Evolutionary conservation across 2,888 invertebrate species (phyloP).

Genomic region (Campoplex capitator): DNA sequence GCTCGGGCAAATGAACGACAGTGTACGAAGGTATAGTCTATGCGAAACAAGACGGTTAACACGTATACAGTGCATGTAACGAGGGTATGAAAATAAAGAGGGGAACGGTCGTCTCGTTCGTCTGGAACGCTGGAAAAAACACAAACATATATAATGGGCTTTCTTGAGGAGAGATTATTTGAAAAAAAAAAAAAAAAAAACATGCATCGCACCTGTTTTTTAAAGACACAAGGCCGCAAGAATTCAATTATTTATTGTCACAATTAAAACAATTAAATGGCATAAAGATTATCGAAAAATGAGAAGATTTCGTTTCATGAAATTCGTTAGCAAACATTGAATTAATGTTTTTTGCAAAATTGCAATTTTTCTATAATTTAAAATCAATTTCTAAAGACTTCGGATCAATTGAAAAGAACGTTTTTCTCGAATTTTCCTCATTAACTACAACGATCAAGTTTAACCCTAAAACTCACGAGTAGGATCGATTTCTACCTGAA

Average conservation of each 20-base stretch:
- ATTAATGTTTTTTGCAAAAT: neutral
- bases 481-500: too few species aligned
- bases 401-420: neutral
- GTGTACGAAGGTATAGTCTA: slow-evolving; percentile 44
- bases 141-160: neutral
- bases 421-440: neutral
- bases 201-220: neutral
- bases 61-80: slow-evolving; percentile 33
- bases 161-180: slow-evolving; percentile 7
- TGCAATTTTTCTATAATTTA: neutral
- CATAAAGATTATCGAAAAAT: neutral
- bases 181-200: slow-evolving; percentile 1
- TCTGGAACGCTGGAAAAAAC: slow-evolving; percentile 44
- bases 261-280: neutral
- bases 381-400: neutral
- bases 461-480: too few species aligned
- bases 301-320: neutral
- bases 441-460: too few species aligned
- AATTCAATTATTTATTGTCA: neutral
- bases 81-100: slow-evolving; percentile 58
- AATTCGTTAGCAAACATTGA: neutral
- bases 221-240: neutral
- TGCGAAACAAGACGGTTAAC: slow-evolving; percentile 24
- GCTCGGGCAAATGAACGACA: slow-evolving; percentile 52
- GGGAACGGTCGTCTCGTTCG: slow-evolving; percentile 41